Evolutionary conservation across 2,888 invertebrate genomes (phyloP).

Genomic region (Tubulanus polymorphus): DNA sequence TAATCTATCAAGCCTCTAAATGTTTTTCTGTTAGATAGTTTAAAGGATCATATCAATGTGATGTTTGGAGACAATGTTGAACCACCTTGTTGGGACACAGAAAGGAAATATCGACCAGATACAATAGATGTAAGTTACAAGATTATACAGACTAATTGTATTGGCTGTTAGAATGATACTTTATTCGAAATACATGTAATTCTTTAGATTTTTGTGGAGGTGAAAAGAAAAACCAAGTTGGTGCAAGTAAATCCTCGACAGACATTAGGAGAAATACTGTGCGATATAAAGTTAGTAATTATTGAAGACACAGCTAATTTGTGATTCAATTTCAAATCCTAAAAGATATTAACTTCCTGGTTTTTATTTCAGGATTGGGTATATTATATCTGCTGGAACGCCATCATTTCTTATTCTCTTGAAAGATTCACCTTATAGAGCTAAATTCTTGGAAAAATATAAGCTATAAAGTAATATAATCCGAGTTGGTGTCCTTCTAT

Average conservation of each 20-base stretch:
- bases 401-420: constrained; percentile 33
- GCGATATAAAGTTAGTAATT: constrained; percentile 14
- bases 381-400: constrained; percentile 32
- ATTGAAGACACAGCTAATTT: constrained; percentile 16
- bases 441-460: constrained; percentile 29
- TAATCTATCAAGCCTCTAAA: background rate
- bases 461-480: constrained; percentile 15
- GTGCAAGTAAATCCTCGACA: no score
- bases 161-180: background rate
- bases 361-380: constrained; percentile 24
- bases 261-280: no score
- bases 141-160: background rate
- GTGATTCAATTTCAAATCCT: background rate
- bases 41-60: constrained; percentile 31
- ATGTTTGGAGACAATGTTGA: constrained; percentile 36
- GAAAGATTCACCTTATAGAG: constrained; percentile 27
- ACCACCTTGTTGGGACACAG: constrained; percentile 32
- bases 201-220: constrained; percentile 9
- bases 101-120: constrained; percentile 31
- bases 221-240: constrained; percentile 17
- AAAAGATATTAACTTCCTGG: background rate
- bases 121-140: constrained; percentile 21
- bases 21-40: constrained; percentile 20
- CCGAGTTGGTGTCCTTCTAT: no score
- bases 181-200: background rate